Conservation (phyloP, 2,888 invertebrate genomes). For the Torymus texanus region DNA sequence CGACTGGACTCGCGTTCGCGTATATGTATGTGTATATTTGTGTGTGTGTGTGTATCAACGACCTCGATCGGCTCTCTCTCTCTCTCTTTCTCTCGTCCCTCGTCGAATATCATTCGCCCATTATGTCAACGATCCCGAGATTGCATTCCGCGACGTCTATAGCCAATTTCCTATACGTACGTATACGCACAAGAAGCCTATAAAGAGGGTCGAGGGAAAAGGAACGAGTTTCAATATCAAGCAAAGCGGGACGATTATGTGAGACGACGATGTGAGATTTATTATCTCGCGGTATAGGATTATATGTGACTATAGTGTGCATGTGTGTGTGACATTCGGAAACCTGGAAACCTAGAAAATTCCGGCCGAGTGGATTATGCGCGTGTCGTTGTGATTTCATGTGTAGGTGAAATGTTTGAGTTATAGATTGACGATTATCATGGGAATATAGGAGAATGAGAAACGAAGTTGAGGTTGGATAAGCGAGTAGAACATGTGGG, state of each 20-base stretch:
- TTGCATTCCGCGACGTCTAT: slow-evolving; percentile 31
- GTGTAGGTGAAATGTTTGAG: too few species aligned
- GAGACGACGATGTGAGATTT: slow-evolving; percentile 40
- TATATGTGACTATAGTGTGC: background rate
- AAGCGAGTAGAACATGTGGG: too few species aligned
- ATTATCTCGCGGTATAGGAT: slow-evolving; percentile 43
- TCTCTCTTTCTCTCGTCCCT: slow-evolving; percentile 1
- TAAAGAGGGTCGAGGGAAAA: slow-evolving; percentile 24
- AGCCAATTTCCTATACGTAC: background rate
- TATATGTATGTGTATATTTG: slow-evolving; percentile 8
- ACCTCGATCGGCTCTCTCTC: slow-evolving; percentile 60
- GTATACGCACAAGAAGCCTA: slow-evolving; percentile 33
- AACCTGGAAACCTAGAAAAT: slow-evolving; percentile 54
- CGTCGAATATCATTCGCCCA: slow-evolving; percentile 58
- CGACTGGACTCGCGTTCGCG: background rate
- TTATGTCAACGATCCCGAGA: slow-evolving; percentile 63
- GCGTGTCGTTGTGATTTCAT: too few species aligned
- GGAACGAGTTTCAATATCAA: slow-evolving; percentile 50
- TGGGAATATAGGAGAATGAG: too few species aligned
- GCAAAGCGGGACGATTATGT: slow-evolving; percentile 45
- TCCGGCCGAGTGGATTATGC: slow-evolving; percentile 12
- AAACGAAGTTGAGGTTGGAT: too few species aligned
- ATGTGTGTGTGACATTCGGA: slow-evolving; percentile 2
- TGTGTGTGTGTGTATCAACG: slow-evolving; percentile 57
- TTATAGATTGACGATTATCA: too few species aligned